Evolutionary conservation across 2,888 invertebrate species (phyloP).

Genomic region (Drosophila mayaguana): DNA sequence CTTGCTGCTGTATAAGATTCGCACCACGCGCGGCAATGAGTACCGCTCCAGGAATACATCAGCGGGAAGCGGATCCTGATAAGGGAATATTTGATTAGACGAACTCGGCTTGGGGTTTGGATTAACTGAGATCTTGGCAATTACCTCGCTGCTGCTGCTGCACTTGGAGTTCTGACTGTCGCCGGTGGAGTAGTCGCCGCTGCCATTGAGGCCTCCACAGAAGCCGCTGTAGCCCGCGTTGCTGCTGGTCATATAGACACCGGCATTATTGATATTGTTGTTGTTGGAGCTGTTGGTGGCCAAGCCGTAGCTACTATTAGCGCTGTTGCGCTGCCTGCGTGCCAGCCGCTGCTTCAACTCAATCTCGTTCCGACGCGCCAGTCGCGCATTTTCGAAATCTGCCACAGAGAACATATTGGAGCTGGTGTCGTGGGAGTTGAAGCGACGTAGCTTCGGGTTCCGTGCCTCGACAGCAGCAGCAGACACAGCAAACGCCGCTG

Average conservation of each 20-base stretch:
- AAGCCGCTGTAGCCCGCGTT: slow-evolving; percentile 52
- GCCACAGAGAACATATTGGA: slow-evolving; percentile 85
- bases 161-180: slow-evolving; percentile 85
- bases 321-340: slow-evolving; percentile 83
- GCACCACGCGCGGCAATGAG: slow-evolving; percentile 83
- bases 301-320: slow-evolving; percentile 78
- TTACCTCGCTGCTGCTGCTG: slow-evolving; percentile 84
- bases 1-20: slow-evolving; percentile 81
- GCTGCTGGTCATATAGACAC: slow-evolving; percentile 8
- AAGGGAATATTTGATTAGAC: not conserved
- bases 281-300: slow-evolving; percentile 20
- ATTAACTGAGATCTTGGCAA: not conserved
- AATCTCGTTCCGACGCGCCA: slow-evolving; percentile 85
- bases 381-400: slow-evolving; percentile 85
- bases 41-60: slow-evolving; percentile 84
- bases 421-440: slow-evolving; percentile 85
- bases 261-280: slow-evolving; percentile 7
- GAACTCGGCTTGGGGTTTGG: not conserved
- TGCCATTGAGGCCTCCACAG: slow-evolving; percentile 71
- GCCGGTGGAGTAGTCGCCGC: slow-evolving; percentile 84
- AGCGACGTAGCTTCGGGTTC: slow-evolving; percentile 84
- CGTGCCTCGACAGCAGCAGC: slow-evolving; percentile 77
- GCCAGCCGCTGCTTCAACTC: slow-evolving; percentile 84
- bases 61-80: slow-evolving; percentile 82
- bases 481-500: slow-evolving; percentile 18